Base-by-base conservation (phyloP, 2,888 invertebrate species). In the Mythimna albipuncta region DNA sequence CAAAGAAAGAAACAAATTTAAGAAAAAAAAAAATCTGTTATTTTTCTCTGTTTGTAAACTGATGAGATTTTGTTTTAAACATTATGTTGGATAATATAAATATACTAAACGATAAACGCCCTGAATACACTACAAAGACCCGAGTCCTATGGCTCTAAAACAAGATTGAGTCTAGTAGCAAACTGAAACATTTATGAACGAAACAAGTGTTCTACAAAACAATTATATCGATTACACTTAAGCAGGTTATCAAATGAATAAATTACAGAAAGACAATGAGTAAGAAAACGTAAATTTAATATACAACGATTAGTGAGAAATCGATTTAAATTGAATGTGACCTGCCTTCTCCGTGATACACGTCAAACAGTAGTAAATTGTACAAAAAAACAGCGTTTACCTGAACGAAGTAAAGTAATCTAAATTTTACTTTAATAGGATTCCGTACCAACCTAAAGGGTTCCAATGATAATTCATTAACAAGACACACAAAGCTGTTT, bases 311-410 rank as follows among this genome's bases (percentile, higher is more conserved):
- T 32, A 41, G 19, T 6, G 11, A 67, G 5, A 68, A 54, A 67
- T 32, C 21, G 11, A 55, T 54, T 75, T 21, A 38, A 47, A 21
- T 41, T 35, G 19, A 57, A 50, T 19, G 50, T 57, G 1, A 4
- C 2, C 32, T 1, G 32, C 7, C 11, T 21, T 21, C 35, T 66
- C 11, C 75, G 75, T 75, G 75, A 52, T 26, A 50, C 66, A 66
- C 35, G 41, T 6, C 41, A 66, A 63, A 5, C 5, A 2, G 9
- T 21, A 41, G 19, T 47, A 55, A 74, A 65, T 35, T 41, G 4
- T n/a, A 52, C 11, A 57, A 66, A 64, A 47, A 54, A 67, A 10
- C 1, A 26, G 0, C 0, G 13, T 65, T 73, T 32, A 57, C 13
- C 16, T 52, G 11, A 6, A 57, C 9, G 11, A 2, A 11, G 13